Evolutionary conservation across 1,140 invertebrate genomes (phyloP).

Genomic region (Chironomus tepperi): DNA sequence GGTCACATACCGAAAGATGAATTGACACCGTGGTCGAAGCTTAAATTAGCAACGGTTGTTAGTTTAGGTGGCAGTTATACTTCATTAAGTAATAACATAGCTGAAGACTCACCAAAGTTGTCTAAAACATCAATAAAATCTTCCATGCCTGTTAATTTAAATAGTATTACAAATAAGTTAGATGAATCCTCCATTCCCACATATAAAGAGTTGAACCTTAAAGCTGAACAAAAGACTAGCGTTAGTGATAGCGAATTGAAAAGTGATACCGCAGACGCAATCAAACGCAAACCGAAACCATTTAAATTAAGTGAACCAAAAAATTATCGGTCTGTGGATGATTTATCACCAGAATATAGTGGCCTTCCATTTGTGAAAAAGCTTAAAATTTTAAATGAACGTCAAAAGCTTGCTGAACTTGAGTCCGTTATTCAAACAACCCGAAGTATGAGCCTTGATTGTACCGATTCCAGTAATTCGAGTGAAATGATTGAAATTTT

Average conservation of each 20-base stretch:
- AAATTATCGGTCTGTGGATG: slow-evolving; percentile 70
- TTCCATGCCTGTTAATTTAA: slow-evolving; percentile 5
- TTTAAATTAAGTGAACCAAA: slow-evolving; percentile 36
- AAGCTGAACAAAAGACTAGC: slow-evolving; percentile 15
- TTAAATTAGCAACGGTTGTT: slow-evolving; percentile 38
- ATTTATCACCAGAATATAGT: slow-evolving; percentile 78
- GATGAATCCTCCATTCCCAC: background rate
- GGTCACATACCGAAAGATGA: slow-evolving; percentile 2
- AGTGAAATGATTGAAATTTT: slow-evolving; percentile 48
- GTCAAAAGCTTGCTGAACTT: slow-evolving; percentile 73
- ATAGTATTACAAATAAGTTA: background rate
- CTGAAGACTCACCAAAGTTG: slow-evolving; percentile 27
- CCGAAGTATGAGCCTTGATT: slow-evolving; percentile 71
- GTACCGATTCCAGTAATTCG: slow-evolving; percentile 50
- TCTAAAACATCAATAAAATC: slow-evolving; percentile 24
- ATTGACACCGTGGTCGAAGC: slow-evolving; percentile 37
- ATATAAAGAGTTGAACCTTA: background rate
- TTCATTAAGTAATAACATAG: slow-evolving; percentile 30
- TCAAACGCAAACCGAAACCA: slow-evolving; percentile 6
- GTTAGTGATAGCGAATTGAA: slow-evolving; percentile 25
- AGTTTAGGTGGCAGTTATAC: slow-evolving; percentile 35
- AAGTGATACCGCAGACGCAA: slow-evolving; percentile 1
- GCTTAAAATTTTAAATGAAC: slow-evolving; percentile 76
- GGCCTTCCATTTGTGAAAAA: slow-evolving; percentile 82
- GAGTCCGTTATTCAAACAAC: slow-evolving; percentile 57